phyloP scores from a whole-genome alignment of 2,113 vertebrate genomes.

The Sceloporus tristichus region DNA sequence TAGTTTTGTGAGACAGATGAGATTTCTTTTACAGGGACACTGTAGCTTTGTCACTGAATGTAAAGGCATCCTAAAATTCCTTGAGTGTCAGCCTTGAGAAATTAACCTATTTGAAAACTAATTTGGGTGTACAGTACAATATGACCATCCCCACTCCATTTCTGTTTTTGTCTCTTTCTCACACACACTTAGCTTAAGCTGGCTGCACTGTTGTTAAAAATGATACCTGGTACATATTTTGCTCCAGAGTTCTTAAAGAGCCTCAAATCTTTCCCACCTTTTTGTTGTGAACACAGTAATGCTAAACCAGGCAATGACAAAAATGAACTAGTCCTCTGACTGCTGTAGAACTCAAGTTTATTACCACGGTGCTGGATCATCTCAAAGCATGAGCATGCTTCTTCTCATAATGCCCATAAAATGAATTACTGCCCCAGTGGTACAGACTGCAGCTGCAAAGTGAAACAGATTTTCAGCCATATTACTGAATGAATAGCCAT shows the following conservation, averaged over 20 bases:
- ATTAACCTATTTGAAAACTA: neutral
- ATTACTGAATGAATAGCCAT: neutral
- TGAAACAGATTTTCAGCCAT: neutral
- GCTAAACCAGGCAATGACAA: neutral
- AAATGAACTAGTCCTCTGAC: neutral
- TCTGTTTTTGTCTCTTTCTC: neutral
- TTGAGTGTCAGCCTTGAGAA: neutral
- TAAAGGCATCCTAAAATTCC: too few relatives aligned
- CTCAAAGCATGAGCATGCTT: neutral
- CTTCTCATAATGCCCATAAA: neutral
- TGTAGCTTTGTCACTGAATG: too few relatives aligned
- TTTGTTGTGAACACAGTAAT: neutral
- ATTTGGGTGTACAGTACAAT: neutral
- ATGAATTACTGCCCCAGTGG: too few relatives aligned
- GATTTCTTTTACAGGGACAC: too few relatives aligned
- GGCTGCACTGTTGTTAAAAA: neutral
- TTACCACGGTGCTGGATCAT: neutral
- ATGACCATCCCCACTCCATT: neutral
- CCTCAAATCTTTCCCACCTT: neutral
- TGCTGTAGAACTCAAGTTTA: neutral
- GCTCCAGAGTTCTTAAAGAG: neutral
- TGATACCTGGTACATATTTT: neutral
- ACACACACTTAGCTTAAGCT: neutral
- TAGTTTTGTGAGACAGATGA: neutral
- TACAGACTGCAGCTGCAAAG: neutral